Conservation (phyloP, 2,797 vertebrate species). For the Macrochelys suwanniensis region DNA sequence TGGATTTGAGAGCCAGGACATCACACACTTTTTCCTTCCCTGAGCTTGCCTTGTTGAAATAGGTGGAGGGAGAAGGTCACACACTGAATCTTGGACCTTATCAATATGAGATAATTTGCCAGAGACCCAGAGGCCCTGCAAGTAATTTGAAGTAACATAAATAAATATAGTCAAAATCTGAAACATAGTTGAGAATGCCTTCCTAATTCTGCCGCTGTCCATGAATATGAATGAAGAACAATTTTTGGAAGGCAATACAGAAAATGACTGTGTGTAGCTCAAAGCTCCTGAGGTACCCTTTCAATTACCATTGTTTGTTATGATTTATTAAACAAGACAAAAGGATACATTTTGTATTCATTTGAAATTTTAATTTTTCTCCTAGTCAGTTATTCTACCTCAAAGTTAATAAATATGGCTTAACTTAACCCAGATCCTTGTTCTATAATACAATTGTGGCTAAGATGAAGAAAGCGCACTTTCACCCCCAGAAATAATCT, state of each 20-base stretch:
- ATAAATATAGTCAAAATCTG: not conserved
- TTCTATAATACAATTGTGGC: conserved; percentile 29
- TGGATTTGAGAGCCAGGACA: not conserved
- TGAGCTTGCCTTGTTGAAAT: not conserved
- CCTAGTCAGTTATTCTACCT: conserved; percentile 20
- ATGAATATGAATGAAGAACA: not conserved
- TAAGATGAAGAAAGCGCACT: conserved; percentile 61
- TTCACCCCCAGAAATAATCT: conserved; percentile 57
- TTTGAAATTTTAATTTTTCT: not conserved
- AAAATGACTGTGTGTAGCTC: not conserved
- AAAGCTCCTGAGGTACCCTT: not conserved
- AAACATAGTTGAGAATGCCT: not conserved
- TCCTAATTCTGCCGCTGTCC: not conserved
- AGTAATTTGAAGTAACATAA: not conserved
- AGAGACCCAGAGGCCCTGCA: not conserved
- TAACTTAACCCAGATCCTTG: conserved; percentile 44
- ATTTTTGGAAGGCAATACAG: not conserved
- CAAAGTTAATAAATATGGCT: conserved; percentile 28
- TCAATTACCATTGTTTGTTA: not conserved
- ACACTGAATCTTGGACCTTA: not conserved
- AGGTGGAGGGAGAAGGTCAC: not conserved
- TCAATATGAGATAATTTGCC: not conserved
- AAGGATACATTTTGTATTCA: not conserved
- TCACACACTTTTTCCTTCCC: not conserved
- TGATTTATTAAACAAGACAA: not conserved